Conservation (phyloP, 2,113 vertebrate genomes). For the Myrmecophaga tridactyla region DNA sequence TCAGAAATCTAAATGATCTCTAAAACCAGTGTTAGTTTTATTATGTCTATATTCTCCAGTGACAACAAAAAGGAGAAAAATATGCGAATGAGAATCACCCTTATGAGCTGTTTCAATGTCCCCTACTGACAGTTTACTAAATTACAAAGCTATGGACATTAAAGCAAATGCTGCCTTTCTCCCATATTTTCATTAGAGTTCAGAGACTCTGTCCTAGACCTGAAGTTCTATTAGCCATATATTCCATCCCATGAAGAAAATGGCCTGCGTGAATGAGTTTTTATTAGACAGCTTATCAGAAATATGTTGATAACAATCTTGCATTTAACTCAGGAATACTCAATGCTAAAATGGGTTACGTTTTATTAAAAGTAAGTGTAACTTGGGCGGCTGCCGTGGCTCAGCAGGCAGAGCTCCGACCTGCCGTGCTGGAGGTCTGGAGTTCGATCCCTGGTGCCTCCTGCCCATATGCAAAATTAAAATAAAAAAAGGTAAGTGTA, state of each 20-base stretch:
- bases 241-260: rapidly evolving
- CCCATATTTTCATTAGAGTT: rapidly evolving
- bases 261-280: rapidly evolving
- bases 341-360: not conserved
- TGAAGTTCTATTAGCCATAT: rapidly evolving
- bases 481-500: not conserved
- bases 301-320: not conserved
- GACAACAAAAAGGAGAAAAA: not conserved
- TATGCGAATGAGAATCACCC: rapidly evolving
- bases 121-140: constrained; percentile 40
- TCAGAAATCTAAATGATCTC: constrained; percentile 40
- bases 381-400: no score
- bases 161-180: not conserved
- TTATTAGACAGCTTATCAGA: rapidly evolving
- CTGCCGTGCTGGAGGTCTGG: no score
- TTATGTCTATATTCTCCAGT: constrained; percentile 25
- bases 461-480: no score
- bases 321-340: not conserved
- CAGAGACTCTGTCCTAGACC: not conserved
- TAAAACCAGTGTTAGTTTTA: constrained; percentile 46
- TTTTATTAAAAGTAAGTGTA: not conserved
- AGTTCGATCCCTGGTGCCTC: no score
- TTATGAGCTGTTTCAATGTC: not conserved
- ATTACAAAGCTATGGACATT: not conserved
- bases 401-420: no score